These are phyloP conservation scores for Acanthopagrus latus DNA, from an alignment of 2,797 vertebrate genomes.

Conservation along the genomic window DNA sequence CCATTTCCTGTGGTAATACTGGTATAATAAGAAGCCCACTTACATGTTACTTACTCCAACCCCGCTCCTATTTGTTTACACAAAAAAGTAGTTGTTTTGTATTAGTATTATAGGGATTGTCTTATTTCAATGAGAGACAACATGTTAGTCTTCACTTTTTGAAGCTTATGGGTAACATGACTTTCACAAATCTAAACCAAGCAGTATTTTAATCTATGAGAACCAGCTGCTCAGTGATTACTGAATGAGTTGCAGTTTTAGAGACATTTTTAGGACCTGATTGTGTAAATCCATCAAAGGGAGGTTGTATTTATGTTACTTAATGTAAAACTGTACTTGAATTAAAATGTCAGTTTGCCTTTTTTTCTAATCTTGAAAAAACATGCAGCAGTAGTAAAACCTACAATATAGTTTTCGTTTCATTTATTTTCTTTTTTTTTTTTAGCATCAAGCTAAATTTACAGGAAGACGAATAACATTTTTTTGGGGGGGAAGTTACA, in stretches of 20 bases:
- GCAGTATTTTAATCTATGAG: not conserved
- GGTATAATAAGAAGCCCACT: not conserved
- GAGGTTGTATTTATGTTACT: slow-evolving; percentile 16
- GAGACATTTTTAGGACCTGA: not conserved
- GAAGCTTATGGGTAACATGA: not conserved
- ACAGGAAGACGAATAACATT: too few relatives aligned
- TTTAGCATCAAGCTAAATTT: not conserved
- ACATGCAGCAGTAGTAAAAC: not conserved
- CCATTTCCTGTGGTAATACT: slow-evolving; percentile 4
- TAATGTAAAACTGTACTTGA: slow-evolving; percentile 7
- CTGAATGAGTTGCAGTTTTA: not conserved
- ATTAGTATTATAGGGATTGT: not conserved
- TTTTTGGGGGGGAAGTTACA: not conserved
- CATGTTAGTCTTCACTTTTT: not conserved
- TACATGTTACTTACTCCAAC: not conserved
- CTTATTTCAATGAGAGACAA: slow-evolving; percentile 2
- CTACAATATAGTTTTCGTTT: not conserved
- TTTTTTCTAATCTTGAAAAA: not conserved
- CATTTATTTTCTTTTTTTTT: not conserved
- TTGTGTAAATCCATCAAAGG: slow-evolving; percentile 4
- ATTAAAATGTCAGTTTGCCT: not conserved
- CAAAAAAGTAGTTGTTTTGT: not conserved
- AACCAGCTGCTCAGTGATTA: slow-evolving; percentile 10
- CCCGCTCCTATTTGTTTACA: not conserved
- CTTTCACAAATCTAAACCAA: not conserved